These are phyloP conservation scores for Amia ocellicauda DNA, from an alignment of 2,113 vertebrate species.

Conservation along the genomic window DNA sequence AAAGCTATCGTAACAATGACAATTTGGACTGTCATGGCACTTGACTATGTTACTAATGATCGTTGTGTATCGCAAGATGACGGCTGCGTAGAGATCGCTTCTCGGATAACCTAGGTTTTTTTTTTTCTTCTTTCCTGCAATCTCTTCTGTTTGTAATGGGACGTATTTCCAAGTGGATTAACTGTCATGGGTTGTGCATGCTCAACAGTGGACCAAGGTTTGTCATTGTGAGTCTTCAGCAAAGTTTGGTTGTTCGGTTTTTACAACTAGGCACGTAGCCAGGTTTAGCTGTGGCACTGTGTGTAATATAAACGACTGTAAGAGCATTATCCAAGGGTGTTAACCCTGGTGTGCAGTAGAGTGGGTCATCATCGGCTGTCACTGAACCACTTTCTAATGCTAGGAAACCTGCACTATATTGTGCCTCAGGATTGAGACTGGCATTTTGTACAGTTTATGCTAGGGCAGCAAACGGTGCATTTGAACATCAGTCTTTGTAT, in stretches of 20 bases:
- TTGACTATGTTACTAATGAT: constrained; percentile 28
- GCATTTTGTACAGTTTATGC: no score
- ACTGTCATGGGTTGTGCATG: constrained; percentile 80
- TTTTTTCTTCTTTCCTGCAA: constrained; percentile 4
- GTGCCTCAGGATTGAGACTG: no score
- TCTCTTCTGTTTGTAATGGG: constrained; percentile 56
- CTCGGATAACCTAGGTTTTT: constrained; percentile 47
- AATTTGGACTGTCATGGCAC: constrained; percentile 37
- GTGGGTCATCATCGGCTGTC: constrained; percentile 13
- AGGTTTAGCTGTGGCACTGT: neutral
- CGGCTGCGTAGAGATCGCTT: constrained; percentile 34
- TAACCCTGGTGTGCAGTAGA: constrained; percentile 5
- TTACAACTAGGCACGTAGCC: neutral
- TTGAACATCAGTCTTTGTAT: no score
- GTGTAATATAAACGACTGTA: constrained; percentile 7
- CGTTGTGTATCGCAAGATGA: constrained; percentile 45
- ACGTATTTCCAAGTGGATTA: constrained; percentile 57
- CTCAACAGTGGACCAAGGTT: constrained; percentile 74
- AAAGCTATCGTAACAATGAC: constrained; percentile 26
- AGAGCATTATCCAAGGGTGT: constrained; percentile 16
- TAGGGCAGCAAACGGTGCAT: no score
- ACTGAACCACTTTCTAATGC: neutral
- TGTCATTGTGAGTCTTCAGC: constrained; percentile 55
- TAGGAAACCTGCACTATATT: no score
- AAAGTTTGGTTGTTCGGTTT: neutral